Conservation (phyloP, 1,140 invertebrate genomes). For the Drosophila insularis region DNA sequence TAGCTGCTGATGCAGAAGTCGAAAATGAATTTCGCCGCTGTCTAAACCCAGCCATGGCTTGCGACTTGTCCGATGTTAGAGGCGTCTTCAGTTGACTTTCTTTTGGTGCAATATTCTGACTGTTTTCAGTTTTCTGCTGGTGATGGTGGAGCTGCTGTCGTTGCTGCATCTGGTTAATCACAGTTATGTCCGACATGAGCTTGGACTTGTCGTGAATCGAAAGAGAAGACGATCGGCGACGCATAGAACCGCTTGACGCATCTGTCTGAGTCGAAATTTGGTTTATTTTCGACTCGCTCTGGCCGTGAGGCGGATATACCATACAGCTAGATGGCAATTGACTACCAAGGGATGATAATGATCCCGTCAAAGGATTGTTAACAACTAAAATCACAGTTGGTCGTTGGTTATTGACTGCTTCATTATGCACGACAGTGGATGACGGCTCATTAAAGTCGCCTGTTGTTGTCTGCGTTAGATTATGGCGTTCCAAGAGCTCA, state of each 20-base stretch:
- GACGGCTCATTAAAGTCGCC: constrained; percentile 3
- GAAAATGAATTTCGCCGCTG: constrained; percentile 64
- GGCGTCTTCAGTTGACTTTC: constrained; percentile 15
- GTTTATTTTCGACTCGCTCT: no score
- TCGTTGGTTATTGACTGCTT: constrained; percentile 23
- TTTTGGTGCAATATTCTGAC: constrained; percentile 30
- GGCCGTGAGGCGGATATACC: constrained; percentile 15
- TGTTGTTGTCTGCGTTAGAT: constrained; percentile 27
- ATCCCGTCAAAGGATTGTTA: constrained; percentile 34
- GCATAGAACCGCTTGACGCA: constrained; percentile 16
- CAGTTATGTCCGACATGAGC: not conserved
- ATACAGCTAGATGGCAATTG: constrained; percentile 23
- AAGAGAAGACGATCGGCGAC: constrained; percentile 60
- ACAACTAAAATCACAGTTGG: constrained; percentile 56
- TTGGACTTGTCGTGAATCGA: constrained; percentile 65
- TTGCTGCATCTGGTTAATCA: not conserved
- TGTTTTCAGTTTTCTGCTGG: constrained; percentile 11
- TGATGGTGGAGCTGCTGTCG: not conserved
- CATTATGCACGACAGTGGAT: constrained; percentile 8
- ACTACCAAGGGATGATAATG: not conserved
- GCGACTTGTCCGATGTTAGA: constrained; percentile 13
- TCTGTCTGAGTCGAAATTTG: not conserved
- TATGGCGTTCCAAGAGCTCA: constrained; percentile 54
- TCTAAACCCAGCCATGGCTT: constrained; percentile 26
- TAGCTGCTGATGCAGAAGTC: constrained; percentile 20